Evolutionary conservation across 2,113 vertebrate genomes (phyloP).

Genomic region (Recurvirostra avosetta): DNA sequence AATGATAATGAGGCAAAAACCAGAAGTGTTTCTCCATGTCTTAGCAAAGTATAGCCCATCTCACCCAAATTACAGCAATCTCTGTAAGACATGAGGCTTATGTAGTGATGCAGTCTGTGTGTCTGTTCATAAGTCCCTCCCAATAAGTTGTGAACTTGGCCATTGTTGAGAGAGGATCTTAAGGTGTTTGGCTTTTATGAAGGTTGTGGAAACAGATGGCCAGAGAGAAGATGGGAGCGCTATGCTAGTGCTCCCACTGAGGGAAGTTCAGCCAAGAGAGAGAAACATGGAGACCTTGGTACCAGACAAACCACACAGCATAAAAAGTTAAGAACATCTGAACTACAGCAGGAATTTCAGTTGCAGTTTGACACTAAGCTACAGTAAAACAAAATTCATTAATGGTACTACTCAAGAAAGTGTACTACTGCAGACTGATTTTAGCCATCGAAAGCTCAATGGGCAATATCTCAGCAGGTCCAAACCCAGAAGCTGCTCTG

Average conservation of each 20-base stretch:
- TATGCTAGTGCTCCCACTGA: neutral
- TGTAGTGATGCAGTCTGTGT: neutral
- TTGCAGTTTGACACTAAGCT: neutral
- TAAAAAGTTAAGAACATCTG: neutral
- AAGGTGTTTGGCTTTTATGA: neutral
- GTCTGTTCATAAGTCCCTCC: neutral
- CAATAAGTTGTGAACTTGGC: neutral
- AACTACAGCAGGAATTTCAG: neutral
- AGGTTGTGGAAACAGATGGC: neutral
- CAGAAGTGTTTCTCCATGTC: neutral
- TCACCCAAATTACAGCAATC: neutral
- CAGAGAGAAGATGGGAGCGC: neutral
- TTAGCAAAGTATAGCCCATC: neutral
- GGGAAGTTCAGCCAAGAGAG: neutral
- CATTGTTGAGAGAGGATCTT: neutral
- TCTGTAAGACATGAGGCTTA: neutral
- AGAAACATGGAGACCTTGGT: fast-evolving
- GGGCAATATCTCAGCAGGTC: neutral
- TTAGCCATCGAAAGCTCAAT: neutral
- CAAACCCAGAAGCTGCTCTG: neutral
- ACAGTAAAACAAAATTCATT: neutral
- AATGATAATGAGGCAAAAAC: neutral
- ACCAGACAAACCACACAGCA: neutral
- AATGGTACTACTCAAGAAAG: neutral
- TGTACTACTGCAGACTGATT: neutral